Conservation (phyloP, 2,797 vertebrate genomes). For the Sciurus carolinensis region DNA sequence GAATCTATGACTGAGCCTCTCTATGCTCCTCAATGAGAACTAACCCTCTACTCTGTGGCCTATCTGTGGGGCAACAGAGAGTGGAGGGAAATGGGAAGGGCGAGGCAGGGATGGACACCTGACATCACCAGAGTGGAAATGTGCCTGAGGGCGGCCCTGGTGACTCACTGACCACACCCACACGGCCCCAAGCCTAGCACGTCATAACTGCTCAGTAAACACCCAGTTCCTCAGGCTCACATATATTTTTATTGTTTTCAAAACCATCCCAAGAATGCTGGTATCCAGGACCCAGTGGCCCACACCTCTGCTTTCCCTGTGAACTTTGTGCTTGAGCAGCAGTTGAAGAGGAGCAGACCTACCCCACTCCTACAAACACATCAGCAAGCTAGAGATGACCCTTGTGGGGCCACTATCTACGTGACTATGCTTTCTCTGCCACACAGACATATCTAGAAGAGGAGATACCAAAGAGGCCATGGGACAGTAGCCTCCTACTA, state of each 20-base stretch:
- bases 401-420: background rate
- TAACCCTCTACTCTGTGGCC: background rate
- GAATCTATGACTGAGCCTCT: background rate
- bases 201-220: background rate
- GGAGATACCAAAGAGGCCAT: background rate
- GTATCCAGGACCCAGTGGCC: background rate
- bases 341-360: background rate
- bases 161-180: background rate
- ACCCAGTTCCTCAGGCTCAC: background rate
- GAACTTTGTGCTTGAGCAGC: background rate
- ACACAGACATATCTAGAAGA: background rate
- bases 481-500: background rate
- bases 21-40: background rate
- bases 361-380: background rate
- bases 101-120: fast-evolving
- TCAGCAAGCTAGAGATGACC: background rate
- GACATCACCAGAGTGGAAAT: background rate
- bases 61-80: background rate
- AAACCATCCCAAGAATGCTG: background rate
- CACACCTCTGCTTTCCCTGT: background rate
- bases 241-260: slow-evolving; percentile 7
- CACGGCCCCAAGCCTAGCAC: background rate
- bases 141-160: too few species aligned
- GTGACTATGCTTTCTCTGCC: background rate
- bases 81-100: fast-evolving